Evolutionary conservation across 1,140 invertebrate species (phyloP).

Genomic region (Lepidurus packardi): DNA sequence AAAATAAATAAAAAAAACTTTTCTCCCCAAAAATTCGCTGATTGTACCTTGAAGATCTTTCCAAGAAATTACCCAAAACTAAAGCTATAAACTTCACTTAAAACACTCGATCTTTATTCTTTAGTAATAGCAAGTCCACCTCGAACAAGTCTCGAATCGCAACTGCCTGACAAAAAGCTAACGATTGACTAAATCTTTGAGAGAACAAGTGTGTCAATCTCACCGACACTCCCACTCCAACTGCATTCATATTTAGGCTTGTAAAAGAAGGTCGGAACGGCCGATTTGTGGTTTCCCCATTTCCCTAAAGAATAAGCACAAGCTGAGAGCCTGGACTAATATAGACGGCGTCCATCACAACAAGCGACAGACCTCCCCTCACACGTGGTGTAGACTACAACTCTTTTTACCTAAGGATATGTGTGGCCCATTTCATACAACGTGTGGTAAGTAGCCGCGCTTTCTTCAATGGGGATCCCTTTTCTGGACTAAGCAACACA

Average conservation of each 20-base stretch:
- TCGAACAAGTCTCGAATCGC: not conserved
- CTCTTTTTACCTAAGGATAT: not conserved
- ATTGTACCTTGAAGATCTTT: no score
- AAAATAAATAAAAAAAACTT: no score
- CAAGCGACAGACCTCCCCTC: not conserved
- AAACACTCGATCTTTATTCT: no score
- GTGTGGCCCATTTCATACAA: not conserved
- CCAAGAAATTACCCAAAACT: no score
- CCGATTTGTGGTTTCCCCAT: slow-evolving; percentile 8
- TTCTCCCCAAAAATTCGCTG: no score
- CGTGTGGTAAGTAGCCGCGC: not conserved
- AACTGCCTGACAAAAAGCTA: not conserved
- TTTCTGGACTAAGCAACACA: not conserved
- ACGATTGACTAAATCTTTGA: not conserved
- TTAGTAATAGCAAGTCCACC: not conserved
- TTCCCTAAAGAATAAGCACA: slow-evolving; percentile 2
- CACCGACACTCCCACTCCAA: not conserved
- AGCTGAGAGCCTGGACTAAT: not conserved
- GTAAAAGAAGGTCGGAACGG: not conserved
- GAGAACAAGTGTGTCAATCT: not conserved
- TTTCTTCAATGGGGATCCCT: not conserved
- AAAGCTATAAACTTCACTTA: no score
- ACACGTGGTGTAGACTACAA: not conserved
- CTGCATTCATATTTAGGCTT: not conserved
- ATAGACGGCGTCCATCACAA: not conserved